Percentiles rank a stretch among this genome's conserved stretches.
Evolutionary conservation across 2,888 invertebrate genomes (phyloP).

Genomic region (Brenthis ino): DNA sequence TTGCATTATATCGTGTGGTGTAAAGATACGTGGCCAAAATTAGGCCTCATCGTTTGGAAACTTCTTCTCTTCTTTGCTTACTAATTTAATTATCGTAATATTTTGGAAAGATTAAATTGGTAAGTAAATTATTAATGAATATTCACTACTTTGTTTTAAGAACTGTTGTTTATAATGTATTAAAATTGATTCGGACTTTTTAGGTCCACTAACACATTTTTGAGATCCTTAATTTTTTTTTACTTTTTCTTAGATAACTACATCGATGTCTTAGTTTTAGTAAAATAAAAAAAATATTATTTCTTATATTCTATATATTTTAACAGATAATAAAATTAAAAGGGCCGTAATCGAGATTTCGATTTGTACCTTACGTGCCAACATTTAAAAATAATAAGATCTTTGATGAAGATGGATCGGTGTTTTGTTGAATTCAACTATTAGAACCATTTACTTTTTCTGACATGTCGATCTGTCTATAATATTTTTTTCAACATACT

Average conservation of each 20-base stretch:
- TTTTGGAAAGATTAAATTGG: conserved; percentile 6
- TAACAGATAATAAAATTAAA: conserved; percentile 4
- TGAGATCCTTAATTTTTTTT: neutral
- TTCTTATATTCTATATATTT: neutral
- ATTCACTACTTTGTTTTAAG: neutral
- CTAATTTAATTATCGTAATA: conserved; percentile 5
- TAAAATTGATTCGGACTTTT: neutral
- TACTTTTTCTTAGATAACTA: neutral
- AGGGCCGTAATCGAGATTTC: conserved; percentile 2
- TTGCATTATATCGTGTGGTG: conserved; percentile 10
- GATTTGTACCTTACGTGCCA: conserved; percentile 19
- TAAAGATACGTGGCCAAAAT: neutral
- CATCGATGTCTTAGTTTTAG: neutral
- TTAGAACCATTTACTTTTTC: neutral
- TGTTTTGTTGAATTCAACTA: neutral
- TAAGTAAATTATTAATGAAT: conserved; percentile 4
- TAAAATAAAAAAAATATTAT: conserved; percentile 8
- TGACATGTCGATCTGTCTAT: conserved; percentile 5
- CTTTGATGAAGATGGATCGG: neutral
- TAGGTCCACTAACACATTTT: conserved; percentile 1
- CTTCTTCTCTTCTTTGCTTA: neutral
- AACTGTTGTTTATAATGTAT: conserved; percentile 2
- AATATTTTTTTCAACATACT: conserved; percentile 3
- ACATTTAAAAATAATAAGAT: conserved; percentile 8
- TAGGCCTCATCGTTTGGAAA: neutral